These are phyloP conservation scores for Cephalopterus ornatus DNA, from an alignment of 2,113 vertebrate genomes.

Conservation along the genomic window DNA sequence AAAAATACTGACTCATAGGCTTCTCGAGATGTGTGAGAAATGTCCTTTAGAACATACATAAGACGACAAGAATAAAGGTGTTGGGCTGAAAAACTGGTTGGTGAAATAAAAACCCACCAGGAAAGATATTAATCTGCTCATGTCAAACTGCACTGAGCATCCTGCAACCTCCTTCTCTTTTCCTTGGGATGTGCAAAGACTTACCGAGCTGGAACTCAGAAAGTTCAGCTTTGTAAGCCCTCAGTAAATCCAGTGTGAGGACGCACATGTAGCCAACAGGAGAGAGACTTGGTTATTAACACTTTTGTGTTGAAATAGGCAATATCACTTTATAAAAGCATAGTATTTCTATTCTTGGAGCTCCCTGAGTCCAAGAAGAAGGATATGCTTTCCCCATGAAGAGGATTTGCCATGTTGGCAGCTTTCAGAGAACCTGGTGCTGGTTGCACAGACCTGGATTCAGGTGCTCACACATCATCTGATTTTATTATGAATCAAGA, in stretches of 20 bases:
- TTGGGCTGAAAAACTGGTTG: not conserved
- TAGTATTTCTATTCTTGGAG: not conserved
- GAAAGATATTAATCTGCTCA: not conserved
- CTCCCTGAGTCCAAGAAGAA: not conserved
- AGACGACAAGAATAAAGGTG: slow-evolving; percentile 1
- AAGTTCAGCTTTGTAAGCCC: not conserved
- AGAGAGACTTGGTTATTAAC: not conserved
- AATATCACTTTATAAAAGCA: not conserved
- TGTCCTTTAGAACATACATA: not conserved
- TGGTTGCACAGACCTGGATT: not conserved
- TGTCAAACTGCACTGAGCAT: not conserved
- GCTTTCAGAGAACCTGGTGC: not conserved
- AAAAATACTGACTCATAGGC: slow-evolving; percentile 27
- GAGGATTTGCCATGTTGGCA: not conserved
- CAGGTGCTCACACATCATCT: not conserved
- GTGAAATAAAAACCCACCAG: not conserved
- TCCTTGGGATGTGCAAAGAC: not conserved
- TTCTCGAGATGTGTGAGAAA: not conserved
- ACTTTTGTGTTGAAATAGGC: not conserved
- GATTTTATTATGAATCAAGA: not conserved
- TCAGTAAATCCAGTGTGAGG: not conserved
- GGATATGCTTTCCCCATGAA: not conserved
- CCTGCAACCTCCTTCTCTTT: not conserved
- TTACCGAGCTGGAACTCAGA: not conserved
- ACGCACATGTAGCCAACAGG: not conserved